Evolutionary conservation across 2,888 invertebrate genomes (phyloP), one percentile per base, ranked within the genome.

Genomic region (Gnatocerus cornutus): DNA sequence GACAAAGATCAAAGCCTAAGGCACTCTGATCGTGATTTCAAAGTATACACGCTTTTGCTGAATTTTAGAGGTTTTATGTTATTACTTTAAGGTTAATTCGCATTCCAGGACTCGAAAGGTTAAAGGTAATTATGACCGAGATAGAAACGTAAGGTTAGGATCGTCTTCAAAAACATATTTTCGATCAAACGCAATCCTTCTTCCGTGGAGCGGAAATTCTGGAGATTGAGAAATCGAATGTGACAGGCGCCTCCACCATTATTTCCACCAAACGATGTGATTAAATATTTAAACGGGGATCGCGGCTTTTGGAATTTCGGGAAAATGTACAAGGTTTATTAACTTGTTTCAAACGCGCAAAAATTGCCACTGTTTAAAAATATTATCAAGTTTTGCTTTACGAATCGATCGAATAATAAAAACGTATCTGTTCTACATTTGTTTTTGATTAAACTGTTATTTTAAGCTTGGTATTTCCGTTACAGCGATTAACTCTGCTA

Each of bases 201-300:
- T 52, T 29, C 6, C n/a, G 6, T n/a, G 30, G 29, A 52, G 30
- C 4, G 29, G 12, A 29, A 29, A 48, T 6, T 16, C 6, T 7
- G 2, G 48, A 48, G 16, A 45, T 45, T 14, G 16, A 45, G 16
- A 45, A 12, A 45, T 14, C 13, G 45, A 8, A 45, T 8, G 43
- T 55, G 37, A 21, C 16, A 41, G 41, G 56, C 56, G 39, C 56
- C 39, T 56, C 41, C 56, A 41, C 56, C 56, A 56, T 56, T 56
- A 13, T 56, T 56, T 21, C 12, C 10, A 10, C 12, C 3, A 27
- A 27, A n/a, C 37, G 37, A 27, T 21, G 10, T 10, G 48, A 27
- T 27, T 29, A 8, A 48, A 27, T 9, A 3, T 48, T 48, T 27
- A 48, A 21, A 4, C 21, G 21, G 21, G 21, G 21, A 3, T 21